Evolutionary conservation across 2,888 invertebrate genomes (phyloP).

Genomic region (Caenorhabditis macrosperma): DNA sequence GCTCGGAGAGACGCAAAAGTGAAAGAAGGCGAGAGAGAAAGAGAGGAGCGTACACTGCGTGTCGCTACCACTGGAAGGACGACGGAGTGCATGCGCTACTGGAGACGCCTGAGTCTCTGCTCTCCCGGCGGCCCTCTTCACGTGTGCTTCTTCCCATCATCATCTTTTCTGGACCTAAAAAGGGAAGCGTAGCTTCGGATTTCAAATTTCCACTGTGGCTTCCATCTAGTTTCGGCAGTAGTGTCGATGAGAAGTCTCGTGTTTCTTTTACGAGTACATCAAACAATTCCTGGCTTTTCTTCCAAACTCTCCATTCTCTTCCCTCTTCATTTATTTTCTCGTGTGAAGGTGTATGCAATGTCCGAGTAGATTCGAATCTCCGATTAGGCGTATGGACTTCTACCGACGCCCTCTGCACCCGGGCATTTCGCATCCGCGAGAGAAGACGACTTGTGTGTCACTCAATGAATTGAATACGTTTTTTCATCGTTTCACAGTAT

Average conservation of each 20-base stretch:
- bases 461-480: neutral
- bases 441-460: neutral
- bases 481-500: neutral
- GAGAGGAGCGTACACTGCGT: conserved; percentile 24
- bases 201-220: conserved; percentile 32
- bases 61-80: conserved; percentile 30
- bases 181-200: conserved; percentile 39
- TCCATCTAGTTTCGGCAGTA: conserved; percentile 10
- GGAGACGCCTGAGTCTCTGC: conserved; percentile 39
- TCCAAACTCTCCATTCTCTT: neutral
- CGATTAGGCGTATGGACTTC: conserved; percentile 12
- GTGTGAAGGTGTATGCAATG: neutral
- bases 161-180: conserved; percentile 14
- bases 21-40: conserved; percentile 2
- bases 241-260: conserved; percentile 23
- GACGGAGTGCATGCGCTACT: conserved; percentile 40
- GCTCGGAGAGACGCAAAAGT: neutral
- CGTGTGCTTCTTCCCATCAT: conserved; percentile 22
- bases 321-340: neutral
- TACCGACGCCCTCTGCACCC: neutral
- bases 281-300: neutral
- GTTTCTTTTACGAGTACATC: conserved; percentile 19
- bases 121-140: conserved; percentile 13
- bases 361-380: conserved; percentile 17
- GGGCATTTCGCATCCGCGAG: neutral